These are phyloP conservation scores for Trissolcus japonicus DNA, from an alignment of 2,888 invertebrate genomes.

Conservation along the genomic window DNA sequence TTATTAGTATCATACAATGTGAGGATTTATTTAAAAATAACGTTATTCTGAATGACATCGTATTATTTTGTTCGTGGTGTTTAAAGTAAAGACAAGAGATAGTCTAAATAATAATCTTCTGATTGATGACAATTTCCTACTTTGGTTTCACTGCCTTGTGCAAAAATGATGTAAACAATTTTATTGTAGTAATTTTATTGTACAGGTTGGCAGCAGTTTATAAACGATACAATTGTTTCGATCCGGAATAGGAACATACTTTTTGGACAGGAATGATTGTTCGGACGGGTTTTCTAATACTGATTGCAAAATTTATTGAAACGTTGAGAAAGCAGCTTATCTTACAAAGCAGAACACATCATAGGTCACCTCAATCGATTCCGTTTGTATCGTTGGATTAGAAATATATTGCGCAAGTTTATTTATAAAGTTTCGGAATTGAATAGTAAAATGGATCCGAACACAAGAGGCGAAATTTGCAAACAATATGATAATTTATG, in stretches of 20 bases:
- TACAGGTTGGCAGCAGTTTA: too few species aligned
- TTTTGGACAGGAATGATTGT: slow-evolving; percentile 1
- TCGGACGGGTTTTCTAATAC: background rate
- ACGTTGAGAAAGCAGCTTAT: background rate
- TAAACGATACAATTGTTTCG: background rate
- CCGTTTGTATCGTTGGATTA: background rate
- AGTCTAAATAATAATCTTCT: too few species aligned
- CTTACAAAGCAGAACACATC: slow-evolving; percentile 12
- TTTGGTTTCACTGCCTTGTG: too few species aligned
- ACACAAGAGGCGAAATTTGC: slow-evolving; percentile 3
- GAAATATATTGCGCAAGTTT: slow-evolving; percentile 11
- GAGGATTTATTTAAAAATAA: slow-evolving; percentile 2
- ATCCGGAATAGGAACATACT: background rate
- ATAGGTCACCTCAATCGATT: slow-evolving; percentile 14
- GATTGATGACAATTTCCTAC: too few species aligned
- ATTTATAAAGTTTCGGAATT: background rate
- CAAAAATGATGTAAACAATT: too few species aligned
- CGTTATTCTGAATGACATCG: background rate
- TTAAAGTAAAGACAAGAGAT: too few species aligned
- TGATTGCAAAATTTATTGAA: slow-evolving; percentile 8
- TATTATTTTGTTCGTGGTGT: background rate
- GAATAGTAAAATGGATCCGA: background rate
- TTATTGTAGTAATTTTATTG: too few species aligned
- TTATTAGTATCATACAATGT: slow-evolving; percentile 23
- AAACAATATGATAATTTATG: slow-evolving; percentile 11